Evolutionary conservation across 2,113 vertebrate species (phyloP).

Genomic region (Cebidichthys violaceus): DNA sequence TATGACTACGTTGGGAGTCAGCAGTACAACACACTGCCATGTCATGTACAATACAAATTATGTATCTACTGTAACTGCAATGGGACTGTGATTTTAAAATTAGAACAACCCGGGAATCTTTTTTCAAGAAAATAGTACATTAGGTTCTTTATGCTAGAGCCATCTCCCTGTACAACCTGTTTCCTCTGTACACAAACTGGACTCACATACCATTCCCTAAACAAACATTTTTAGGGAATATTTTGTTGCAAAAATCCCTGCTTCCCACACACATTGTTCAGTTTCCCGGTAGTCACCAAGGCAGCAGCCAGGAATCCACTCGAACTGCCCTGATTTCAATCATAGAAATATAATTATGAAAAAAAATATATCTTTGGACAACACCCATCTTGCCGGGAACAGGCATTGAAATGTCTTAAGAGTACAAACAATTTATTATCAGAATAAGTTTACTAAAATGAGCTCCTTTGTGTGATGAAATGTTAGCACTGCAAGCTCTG

Average conservation of each 20-base stretch:
- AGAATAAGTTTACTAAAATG: background rate
- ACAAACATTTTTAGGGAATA: no score
- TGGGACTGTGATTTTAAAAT: no score
- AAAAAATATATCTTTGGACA: background rate
- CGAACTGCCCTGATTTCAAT: background rate
- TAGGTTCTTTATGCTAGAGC: background rate
- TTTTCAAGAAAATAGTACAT: no score
- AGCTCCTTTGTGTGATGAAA: slow-evolving; percentile 9
- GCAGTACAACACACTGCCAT: background rate
- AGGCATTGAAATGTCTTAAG: background rate
- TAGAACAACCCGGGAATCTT: no score
- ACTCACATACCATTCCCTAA: no score
- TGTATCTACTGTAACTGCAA: no score
- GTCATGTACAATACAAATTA: no score
- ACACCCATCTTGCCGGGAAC: background rate
- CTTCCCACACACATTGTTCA: no score
- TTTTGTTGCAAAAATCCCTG: no score
- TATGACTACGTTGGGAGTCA: background rate
- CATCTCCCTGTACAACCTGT: no score
- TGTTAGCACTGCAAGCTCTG: background rate
- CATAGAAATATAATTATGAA: background rate
- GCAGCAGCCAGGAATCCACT: background rate
- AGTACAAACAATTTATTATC: background rate
- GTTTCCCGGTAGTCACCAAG: no score
- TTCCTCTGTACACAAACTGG: background rate